Evolutionary conservation across 1,140 invertebrate genomes (phyloP).

Genomic region (Calliphora vicina): DNA sequence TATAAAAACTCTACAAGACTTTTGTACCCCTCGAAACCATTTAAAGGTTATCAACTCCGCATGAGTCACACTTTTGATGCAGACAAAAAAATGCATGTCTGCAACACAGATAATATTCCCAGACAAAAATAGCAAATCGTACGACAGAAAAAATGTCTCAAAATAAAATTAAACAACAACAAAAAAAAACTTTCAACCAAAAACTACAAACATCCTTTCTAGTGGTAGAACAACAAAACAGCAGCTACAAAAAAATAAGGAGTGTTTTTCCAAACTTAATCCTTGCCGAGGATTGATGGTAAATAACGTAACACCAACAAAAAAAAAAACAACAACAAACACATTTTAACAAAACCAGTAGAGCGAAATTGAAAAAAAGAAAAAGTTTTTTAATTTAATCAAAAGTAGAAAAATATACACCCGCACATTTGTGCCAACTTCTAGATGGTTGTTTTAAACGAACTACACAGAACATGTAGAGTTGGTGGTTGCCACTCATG

Average conservation of each 20-base stretch:
- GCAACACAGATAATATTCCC: not conserved
- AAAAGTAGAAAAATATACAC: not conserved
- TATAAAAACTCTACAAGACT: too few species aligned
- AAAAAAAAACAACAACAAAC: not conserved
- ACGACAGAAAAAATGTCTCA: not conserved
- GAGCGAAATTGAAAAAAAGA: not conserved
- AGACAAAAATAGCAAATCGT: not conserved
- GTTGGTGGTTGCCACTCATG: conserved; percentile 3
- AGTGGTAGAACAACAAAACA: not conserved
- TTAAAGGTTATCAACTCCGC: not conserved
- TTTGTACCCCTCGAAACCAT: too few species aligned
- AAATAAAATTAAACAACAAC: not conserved
- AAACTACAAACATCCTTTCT: conserved; percentile 21
- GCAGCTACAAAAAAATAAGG: not conserved
- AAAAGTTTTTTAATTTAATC: not conserved
- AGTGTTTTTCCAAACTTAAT: conserved; percentile 18
- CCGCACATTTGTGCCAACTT: conserved; percentile 14
- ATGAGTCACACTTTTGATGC: not conserved
- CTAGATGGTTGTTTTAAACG: not conserved
- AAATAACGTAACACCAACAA: not conserved
- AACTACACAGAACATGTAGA: not conserved
- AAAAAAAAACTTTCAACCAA: not conserved
- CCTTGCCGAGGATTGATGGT: not conserved
- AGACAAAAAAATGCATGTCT: not conserved
- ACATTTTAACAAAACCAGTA: not conserved